A percentile compares a stretch with the other conserved stretches of the same genome.
These are phyloP conservation scores for Pissodes strobi DNA, from an alignment of 1,140 invertebrate genomes.

Conservation along the genomic window DNA sequence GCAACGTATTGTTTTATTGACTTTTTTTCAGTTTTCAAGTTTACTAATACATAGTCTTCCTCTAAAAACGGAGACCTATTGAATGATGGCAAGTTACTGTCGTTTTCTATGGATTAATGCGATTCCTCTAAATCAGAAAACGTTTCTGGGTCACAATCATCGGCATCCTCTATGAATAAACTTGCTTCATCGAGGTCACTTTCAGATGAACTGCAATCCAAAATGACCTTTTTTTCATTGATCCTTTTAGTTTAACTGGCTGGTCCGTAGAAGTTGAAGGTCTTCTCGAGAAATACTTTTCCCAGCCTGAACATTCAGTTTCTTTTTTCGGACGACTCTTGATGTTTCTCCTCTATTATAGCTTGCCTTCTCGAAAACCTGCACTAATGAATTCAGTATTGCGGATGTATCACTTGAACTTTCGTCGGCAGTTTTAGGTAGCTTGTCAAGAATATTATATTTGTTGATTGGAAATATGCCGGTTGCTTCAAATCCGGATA, in stretches of 20 bases:
- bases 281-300: conserved; percentile 12
- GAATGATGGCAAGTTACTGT: background rate
- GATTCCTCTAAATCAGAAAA: conserved; percentile 21
- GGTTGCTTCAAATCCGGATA: conserved; percentile 23
- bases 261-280: background rate
- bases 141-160: conserved; percentile 14
- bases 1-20: background rate
- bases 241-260: conserved; percentile 10
- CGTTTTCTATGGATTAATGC: background rate
- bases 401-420: background rate
- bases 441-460: conserved; percentile 14
- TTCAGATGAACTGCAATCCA: conserved; percentile 5
- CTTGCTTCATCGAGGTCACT: conserved; percentile 15
- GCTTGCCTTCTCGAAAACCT: conserved; percentile 12
- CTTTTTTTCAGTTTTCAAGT: background rate
- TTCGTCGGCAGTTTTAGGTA: conserved; percentile 10
- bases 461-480: conserved; percentile 8
- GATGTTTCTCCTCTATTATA: conserved; percentile 10
- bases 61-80: background rate
- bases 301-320: conserved; percentile 10
- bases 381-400: conserved; percentile 10
- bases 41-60: background rate
- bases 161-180: conserved; percentile 1
- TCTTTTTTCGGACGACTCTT: conserved; percentile 11
- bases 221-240: too few species aligned